Evolutionary conservation across 2,113 vertebrate genomes (phyloP).

Genomic region (Neogale vison): DNA sequence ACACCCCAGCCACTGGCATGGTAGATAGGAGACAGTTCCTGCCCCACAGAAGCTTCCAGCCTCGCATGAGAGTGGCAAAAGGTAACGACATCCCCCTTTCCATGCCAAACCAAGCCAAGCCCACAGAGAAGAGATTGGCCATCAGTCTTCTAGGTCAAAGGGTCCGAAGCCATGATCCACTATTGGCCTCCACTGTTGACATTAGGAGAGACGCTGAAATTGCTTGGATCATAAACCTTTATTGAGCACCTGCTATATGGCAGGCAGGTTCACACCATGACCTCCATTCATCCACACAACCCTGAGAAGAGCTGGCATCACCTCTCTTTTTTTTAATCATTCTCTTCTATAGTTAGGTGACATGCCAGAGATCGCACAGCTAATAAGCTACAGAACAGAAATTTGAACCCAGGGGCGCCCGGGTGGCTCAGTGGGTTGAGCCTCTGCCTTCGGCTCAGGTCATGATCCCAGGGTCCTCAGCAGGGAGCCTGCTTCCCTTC

Average conservation of each 20-base stretch:
- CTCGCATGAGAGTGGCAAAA: background rate
- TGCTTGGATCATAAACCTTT: background rate
- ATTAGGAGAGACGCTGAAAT: background rate
- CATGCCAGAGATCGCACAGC: background rate
- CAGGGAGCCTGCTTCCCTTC: too few species aligned
- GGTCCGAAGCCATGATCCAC: background rate
- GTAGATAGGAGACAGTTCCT: background rate
- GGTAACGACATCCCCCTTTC: background rate
- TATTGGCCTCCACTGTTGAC: background rate
- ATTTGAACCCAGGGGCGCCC: background rate
- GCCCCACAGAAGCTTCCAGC: background rate
- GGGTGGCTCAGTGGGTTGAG: too few species aligned
- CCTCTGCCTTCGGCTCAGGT: too few species aligned
- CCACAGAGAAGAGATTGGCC: background rate
- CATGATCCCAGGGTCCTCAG: too few species aligned
- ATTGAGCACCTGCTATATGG: background rate
- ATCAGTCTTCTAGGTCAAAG: background rate
- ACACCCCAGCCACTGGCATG: background rate
- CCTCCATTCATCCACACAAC: background rate
- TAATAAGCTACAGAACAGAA: background rate
- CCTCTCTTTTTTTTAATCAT: background rate
- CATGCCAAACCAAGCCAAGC: background rate
- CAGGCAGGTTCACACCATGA: background rate
- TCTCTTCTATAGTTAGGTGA: background rate
- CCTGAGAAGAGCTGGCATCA: background rate